Conservation (phyloP, 2,888 invertebrate genomes). For the Nymphalis c-album region DNA sequence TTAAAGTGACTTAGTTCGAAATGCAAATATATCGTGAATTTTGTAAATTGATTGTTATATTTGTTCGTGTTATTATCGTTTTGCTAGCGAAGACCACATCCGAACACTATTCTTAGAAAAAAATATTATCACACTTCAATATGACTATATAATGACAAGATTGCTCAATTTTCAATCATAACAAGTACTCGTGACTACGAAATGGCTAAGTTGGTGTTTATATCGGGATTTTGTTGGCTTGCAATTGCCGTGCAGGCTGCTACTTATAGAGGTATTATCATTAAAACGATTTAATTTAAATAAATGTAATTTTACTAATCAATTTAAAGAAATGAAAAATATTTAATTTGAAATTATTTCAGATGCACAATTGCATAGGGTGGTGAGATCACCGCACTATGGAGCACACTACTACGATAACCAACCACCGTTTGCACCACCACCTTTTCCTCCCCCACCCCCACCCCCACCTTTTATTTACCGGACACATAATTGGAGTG, state of each 20-base stretch:
- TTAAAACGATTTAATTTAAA: slow-evolving; percentile 3
- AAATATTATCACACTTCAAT: slow-evolving; percentile 40
- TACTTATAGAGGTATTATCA: slow-evolving; percentile 38
- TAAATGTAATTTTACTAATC: slow-evolving; percentile 15
- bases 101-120: slow-evolving; percentile 57
- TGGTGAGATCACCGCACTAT: slow-evolving; percentile 47
- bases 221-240: slow-evolving; percentile 43
- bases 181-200: slow-evolving; percentile 43
- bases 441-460: slow-evolving; percentile 33
- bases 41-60: slow-evolving; percentile 12
- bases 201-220: slow-evolving; percentile 47
- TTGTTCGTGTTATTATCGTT: slow-evolving; percentile 42
- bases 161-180: slow-evolving; percentile 44
- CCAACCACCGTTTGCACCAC: slow-evolving; percentile 33
- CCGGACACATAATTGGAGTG: slow-evolving; percentile 62
- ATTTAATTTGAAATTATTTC: slow-evolving; percentile 35
- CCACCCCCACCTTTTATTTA: slow-evolving; percentile 46
- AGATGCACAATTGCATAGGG: slow-evolving; percentile 46
- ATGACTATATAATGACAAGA: slow-evolving; percentile 56
- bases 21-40: slow-evolving; percentile 11
- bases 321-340: background rate
- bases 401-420: slow-evolving; percentile 17
- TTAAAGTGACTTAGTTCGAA: background rate
- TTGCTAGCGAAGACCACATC: slow-evolving; percentile 43
- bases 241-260: slow-evolving; percentile 48